Evolutionary conservation across 2,797 vertebrate genomes (phyloP).

Genomic region (Taeniopygia guttata): DNA sequence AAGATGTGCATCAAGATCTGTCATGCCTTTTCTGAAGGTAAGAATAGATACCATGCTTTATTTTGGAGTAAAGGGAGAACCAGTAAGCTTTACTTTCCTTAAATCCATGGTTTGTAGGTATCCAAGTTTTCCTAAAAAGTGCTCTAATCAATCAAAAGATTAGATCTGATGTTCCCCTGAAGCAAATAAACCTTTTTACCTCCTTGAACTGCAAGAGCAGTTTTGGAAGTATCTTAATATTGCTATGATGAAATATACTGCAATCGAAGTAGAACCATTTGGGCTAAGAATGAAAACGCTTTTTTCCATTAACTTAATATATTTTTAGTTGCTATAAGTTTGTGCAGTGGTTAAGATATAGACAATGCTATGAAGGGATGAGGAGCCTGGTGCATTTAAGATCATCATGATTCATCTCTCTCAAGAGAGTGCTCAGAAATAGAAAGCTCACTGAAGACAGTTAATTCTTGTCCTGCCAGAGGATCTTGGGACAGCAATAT

Average conservation of each 20-base stretch:
- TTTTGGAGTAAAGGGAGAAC: background rate
- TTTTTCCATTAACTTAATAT: background rate
- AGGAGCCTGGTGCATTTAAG: background rate
- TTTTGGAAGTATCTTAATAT: background rate
- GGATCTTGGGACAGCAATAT: background rate
- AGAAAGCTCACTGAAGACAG: background rate
- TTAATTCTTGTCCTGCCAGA: constrained; percentile 39
- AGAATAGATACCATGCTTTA: background rate
- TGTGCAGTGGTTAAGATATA: background rate
- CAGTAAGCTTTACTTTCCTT: background rate
- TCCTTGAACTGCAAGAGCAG: background rate
- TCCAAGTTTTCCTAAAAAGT: background rate
- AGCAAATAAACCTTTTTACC: background rate
- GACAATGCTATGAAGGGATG: background rate
- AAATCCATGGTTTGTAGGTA: background rate
- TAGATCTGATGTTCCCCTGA: background rate
- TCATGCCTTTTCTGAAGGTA: background rate
- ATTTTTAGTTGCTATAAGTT: background rate
- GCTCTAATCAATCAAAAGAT: background rate
- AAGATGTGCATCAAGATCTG: background rate
- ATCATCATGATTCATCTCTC: background rate
- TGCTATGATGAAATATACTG: background rate
- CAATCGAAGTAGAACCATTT: background rate
- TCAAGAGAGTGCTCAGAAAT: background rate
- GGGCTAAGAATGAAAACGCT: background rate